Evolutionary conservation across 2,888 invertebrate species (phyloP).

Genomic region (Cremastinae sp.): DNA sequence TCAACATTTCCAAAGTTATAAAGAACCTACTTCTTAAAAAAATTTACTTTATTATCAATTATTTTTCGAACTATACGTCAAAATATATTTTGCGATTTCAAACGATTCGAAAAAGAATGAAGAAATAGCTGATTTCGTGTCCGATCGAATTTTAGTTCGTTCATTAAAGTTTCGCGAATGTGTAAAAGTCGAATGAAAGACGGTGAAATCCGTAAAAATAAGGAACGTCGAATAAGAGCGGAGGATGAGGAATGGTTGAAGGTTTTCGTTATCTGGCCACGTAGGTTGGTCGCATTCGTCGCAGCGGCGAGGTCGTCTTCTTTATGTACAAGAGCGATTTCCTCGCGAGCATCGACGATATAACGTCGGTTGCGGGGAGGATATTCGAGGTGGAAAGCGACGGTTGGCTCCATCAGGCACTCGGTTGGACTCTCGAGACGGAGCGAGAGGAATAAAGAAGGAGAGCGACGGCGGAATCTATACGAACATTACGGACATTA

Average conservation of each 20-base stretch:
- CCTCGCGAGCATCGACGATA: conserved; percentile 45
- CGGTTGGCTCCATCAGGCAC: conserved; percentile 6
- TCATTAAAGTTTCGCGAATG: conserved; percentile 38
- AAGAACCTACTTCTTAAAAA: too few species aligned
- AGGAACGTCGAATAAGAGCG: conserved; percentile 17
- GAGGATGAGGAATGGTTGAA: conserved; percentile 20
- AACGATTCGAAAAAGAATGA: background rate
- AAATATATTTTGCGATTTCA: background rate
- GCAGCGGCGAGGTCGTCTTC: conserved; percentile 51
- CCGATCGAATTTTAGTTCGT: conserved; percentile 15
- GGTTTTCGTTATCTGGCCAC: conserved; percentile 40
- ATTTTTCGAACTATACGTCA: too few species aligned
- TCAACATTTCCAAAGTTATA: too few species aligned
- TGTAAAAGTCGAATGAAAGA: conserved; percentile 34
- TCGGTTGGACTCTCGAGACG: conserved; percentile 21
- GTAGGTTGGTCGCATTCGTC: conserved; percentile 44
- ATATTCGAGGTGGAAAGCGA: conserved; percentile 31
- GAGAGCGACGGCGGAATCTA: conserved; percentile 64
- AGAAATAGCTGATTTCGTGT: conserved; percentile 24
- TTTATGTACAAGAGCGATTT: conserved; percentile 45
- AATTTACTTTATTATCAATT: too few species aligned
- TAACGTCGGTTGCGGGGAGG: conserved; percentile 43
- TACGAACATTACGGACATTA: conserved; percentile 80
- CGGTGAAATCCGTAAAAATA: conserved; percentile 21
- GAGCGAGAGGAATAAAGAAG: conserved; percentile 48